Percentiles rank a stretch among this genome's conserved stretches.
These are phyloP conservation scores for Agrilus mali DNA, from an alignment of 2,888 invertebrate species.

Conservation along the genomic window DNA sequence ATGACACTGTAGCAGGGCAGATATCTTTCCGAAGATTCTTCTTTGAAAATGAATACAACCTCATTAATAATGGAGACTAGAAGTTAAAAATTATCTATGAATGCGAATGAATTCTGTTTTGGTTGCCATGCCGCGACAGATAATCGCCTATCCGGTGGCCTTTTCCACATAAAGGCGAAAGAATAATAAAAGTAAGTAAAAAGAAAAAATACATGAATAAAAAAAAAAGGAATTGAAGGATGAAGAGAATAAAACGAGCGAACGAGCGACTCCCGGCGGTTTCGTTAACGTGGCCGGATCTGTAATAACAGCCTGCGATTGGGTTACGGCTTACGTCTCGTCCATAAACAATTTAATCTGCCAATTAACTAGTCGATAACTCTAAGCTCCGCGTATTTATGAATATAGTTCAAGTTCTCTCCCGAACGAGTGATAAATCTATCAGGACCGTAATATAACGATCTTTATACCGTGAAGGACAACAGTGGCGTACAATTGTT, in stretches of 20 bases:
- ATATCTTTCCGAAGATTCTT: too few relatives aligned
- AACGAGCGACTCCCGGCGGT: too few relatives aligned
- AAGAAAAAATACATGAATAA: not conserved
- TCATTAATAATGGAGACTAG: too few relatives aligned
- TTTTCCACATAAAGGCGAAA: too few relatives aligned
- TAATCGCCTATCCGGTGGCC: not conserved
- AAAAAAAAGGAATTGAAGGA: not conserved
- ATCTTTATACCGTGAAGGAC: conserved; percentile 8
- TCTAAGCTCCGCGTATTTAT: conserved; percentile 23
- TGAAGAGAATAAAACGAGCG: not conserved
- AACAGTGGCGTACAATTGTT: too few relatives aligned
- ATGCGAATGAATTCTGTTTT: conserved; percentile 3
- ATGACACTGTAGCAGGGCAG: too few relatives aligned
- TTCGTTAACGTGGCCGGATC: not conserved
- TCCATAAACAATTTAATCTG: conserved; percentile 28
- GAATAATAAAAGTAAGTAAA: not conserved
- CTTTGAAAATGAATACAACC: too few relatives aligned
- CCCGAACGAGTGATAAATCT: conserved; percentile 22
- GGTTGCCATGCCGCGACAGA: not conserved
- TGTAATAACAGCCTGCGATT: conserved; percentile 19
- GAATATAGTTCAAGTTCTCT: conserved; percentile 20
- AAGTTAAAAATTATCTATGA: not conserved
- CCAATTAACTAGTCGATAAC: conserved; percentile 27
- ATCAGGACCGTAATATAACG: conserved; percentile 18
- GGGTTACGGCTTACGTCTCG: conserved; percentile 24